Base-by-base conservation (phyloP, 2,113 vertebrate species). In the Crotophaga sulcirostris region DNA sequence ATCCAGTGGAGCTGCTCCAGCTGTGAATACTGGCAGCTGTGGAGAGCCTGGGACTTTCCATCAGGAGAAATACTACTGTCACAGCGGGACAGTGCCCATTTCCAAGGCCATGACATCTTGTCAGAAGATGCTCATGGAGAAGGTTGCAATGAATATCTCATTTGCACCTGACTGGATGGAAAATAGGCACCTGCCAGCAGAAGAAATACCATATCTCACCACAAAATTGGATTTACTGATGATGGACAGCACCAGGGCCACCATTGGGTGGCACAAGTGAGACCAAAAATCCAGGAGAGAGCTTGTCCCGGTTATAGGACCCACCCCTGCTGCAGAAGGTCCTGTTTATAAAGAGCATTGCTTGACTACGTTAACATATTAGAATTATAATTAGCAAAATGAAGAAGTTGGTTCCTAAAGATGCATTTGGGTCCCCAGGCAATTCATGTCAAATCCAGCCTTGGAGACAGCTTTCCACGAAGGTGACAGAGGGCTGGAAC, bases 311-410 rank as follows among this genome's bases (percentile, higher is more conserved):
- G 3, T 54, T 18, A 0, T 16, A 54, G 52, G 52, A 36, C 13
- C 16, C 38, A 21, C 4, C 44, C 13, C 19, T 29, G 28, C 33
- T 56, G 67, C 28, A 36, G 20, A 26, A 60, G 40, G 47, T 78
- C 45, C 15, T 9, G 1, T 13, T 19, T 54, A 19, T 28, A 20
- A 34, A 68, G 58, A 47, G 5, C 62, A 12, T 69, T 49, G 20
- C 29, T 40, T 14, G 49, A 12, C 3, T 19, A 8, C 1, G 0
- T 58, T 33, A 21, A 58, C 36, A 16, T 3, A 8, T 59, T 20
- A 18, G 63, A 70, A 29, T 70, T 64, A 7, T 3, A 15, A 29
- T 34, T 25, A 76, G 16, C 16, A 36, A 49, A 70, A 49, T 29
- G 21, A 42, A 75, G 28, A 44, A 69, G 63, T 38, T 29, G 23